A percentile compares a stretch with the other conserved stretches of the same genome.
These are phyloP conservation scores for Chionoecetes opilio DNA, from an alignment of 1,140 invertebrate species.

Conservation along the genomic window DNA sequence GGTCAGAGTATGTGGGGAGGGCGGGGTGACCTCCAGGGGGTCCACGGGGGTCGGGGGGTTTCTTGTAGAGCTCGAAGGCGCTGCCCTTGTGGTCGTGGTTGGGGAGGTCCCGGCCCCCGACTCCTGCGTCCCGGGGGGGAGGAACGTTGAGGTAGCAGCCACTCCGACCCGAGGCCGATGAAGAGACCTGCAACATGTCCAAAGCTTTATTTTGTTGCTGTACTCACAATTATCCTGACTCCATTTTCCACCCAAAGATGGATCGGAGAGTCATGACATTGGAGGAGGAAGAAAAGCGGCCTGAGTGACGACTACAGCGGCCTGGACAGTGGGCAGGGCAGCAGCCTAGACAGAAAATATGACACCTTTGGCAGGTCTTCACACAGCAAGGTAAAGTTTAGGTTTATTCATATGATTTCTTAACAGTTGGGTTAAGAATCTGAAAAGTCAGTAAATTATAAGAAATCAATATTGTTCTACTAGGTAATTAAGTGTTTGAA, in stretches of 20 bases:
- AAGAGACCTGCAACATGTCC: conserved; percentile 36
- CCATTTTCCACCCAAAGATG: not conserved
- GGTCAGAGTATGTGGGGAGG: conserved; percentile 69
- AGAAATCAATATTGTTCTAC: too few species aligned
- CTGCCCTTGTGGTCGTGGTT: conserved; percentile 96
- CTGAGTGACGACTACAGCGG: conserved; percentile 82
- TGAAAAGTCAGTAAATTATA: too few species aligned
- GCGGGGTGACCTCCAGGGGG: conserved; percentile 69
- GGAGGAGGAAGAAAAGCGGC: too few species aligned
- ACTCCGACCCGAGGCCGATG: conserved; percentile 68
- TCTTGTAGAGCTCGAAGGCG: conserved; percentile 97
- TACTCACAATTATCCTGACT: not conserved
- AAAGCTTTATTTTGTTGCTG: not conserved
- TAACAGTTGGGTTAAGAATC: too few species aligned
- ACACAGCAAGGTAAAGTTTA: conserved; percentile 73
- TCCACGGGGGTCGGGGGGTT: conserved; percentile 86
- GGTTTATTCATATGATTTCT: too few species aligned
- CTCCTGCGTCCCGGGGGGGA: conserved; percentile 85
- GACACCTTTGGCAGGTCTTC: conserved; percentile 81
- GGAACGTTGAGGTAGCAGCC: conserved; percentile 88
- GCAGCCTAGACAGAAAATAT: conserved; percentile 84
- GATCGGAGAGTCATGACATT: too few species aligned
- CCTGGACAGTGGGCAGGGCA: conserved; percentile 85
- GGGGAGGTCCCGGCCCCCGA: conserved; percentile 88
- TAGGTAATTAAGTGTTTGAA: too few species aligned